Evolutionary conservation across 2,888 invertebrate species (phyloP).

Genomic region (Drosophila yooni): DNA sequence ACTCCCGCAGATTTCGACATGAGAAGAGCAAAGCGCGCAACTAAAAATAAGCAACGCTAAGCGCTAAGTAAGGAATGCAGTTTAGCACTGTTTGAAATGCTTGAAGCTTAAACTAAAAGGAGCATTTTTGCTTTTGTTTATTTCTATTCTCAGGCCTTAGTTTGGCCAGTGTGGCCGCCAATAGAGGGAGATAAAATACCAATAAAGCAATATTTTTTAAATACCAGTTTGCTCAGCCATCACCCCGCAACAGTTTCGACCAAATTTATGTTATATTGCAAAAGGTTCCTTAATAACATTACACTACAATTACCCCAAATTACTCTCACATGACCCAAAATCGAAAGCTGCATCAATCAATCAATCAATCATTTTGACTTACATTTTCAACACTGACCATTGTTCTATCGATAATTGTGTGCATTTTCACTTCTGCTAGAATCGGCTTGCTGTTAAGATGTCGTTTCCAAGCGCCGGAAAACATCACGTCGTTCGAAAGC

Average conservation of each 20-base stretch:
- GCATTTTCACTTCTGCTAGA: constrained; percentile 13
- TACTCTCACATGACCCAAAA: not conserved
- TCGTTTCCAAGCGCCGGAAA: constrained; percentile 43
- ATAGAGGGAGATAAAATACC: constrained; percentile 22
- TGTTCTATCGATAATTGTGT: not conserved
- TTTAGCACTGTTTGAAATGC: constrained; percentile 45
- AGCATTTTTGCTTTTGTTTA: constrained; percentile 60
- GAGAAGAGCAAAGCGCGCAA: constrained; percentile 36
- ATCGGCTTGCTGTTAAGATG: constrained; percentile 41
- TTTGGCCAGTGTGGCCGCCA: constrained; percentile 32
- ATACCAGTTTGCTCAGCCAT: not conserved
- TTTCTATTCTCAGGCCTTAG: constrained; percentile 30
- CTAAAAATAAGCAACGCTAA: constrained; percentile 38
- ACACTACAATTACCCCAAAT: not conserved
- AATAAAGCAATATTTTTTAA: not conserved
- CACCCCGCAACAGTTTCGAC: not conserved
- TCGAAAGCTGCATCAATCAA: not conserved
- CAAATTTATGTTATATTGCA: not conserved
- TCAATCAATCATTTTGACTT: no score
- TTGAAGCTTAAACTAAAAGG: constrained; percentile 39
- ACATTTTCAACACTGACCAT: not conserved
- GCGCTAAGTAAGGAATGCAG: constrained; percentile 60
- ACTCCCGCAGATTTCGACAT: constrained; percentile 42
- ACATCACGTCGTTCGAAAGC: constrained; percentile 50
- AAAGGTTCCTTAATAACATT: not conserved